phyloP scores from a whole-genome alignment of 2,888 invertebrate species.

The Eulithis prunata region DNA sequence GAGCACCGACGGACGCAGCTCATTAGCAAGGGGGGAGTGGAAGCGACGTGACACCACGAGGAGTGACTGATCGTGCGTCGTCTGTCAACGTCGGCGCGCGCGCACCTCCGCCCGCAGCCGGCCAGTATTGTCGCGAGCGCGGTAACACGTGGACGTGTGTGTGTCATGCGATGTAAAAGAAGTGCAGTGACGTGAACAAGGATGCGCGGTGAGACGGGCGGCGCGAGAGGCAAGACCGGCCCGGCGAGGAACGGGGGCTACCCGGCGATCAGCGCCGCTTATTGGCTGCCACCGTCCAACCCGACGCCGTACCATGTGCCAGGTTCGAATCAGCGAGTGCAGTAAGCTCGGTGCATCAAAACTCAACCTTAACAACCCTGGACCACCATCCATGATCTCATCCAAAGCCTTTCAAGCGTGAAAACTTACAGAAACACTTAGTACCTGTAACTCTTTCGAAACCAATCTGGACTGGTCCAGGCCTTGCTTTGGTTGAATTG shows the following conservation, averaged over 20 bases:
- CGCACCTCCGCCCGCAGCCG: slow-evolving; percentile 67
- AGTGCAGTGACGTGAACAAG: slow-evolving; percentile 68
- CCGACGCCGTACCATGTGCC: slow-evolving; percentile 93
- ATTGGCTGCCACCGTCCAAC: slow-evolving; percentile 92
- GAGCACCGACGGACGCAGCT: slow-evolving; percentile 65
- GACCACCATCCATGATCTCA: slow-evolving; percentile 1
- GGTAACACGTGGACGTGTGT: slow-evolving; percentile 71
- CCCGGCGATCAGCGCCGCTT: slow-evolving; percentile 92
- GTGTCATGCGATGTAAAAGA: slow-evolving; percentile 66
- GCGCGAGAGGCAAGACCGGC: slow-evolving; percentile 70
- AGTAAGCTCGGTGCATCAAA: slow-evolving; percentile 32
- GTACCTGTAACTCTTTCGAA: neutral
- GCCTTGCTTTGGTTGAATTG: slow-evolving; percentile 20
- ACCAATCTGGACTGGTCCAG: slow-evolving; percentile 5
- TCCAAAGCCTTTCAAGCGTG: neutral
- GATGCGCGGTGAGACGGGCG: slow-evolving; percentile 82
- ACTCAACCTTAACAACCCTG: slow-evolving; percentile 37
- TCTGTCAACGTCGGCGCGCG: slow-evolving; percentile 67
- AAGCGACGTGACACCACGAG: slow-evolving; percentile 68
- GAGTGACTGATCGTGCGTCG: slow-evolving; percentile 78
- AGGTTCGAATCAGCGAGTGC: slow-evolving; percentile 83
- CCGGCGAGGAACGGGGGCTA: slow-evolving; percentile 78
- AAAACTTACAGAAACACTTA: neutral
- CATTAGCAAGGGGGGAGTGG: slow-evolving; percentile 67
- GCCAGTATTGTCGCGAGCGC: slow-evolving; percentile 73